phyloP scores from a whole-genome alignment of 2,797 vertebrate species.

The Galago senegalensis region DNA sequence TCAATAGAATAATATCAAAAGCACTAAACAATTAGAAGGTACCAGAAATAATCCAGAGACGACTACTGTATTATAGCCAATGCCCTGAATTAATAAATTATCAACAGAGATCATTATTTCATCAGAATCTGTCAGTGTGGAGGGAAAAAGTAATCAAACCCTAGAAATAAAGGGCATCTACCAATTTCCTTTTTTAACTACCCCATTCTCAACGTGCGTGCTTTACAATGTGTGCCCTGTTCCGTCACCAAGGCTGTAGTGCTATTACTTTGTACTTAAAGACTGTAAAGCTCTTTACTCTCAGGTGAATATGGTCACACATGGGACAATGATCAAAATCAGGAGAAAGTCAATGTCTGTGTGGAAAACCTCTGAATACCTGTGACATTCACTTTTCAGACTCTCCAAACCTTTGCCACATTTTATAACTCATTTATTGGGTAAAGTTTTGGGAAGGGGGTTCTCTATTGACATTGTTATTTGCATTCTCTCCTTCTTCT shows the following conservation, averaged over 20 bases:
- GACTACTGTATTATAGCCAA: constrained; percentile 73
- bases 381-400: constrained; percentile 16
- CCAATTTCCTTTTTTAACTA: background rate
- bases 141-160: background rate
- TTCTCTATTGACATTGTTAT: background rate
- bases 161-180: constrained; percentile 1
- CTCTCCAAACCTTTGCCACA: background rate
- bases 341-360: constrained; percentile 27
- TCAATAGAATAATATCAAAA: constrained; percentile 80
- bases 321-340: background rate
- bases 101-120: constrained; percentile 68
- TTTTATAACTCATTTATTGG: background rate
- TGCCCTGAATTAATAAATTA: constrained; percentile 79
- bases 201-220: background rate
- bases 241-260: background rate
- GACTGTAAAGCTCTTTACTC: constrained; percentile 5
- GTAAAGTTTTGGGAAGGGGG: background rate
- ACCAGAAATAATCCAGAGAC: constrained; percentile 76
- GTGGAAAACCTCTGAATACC: background rate
- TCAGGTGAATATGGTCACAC: background rate
- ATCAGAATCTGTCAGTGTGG: background rate
- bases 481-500: background rate
- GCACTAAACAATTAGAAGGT: constrained; percentile 77
- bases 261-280: background rate
- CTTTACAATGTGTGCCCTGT: background rate